Percentiles rank a stretch among this genome's conserved stretches.
phyloP scores from a whole-genome alignment of 2,113 vertebrate species.

The Ammospiza caudacuta region DNA sequence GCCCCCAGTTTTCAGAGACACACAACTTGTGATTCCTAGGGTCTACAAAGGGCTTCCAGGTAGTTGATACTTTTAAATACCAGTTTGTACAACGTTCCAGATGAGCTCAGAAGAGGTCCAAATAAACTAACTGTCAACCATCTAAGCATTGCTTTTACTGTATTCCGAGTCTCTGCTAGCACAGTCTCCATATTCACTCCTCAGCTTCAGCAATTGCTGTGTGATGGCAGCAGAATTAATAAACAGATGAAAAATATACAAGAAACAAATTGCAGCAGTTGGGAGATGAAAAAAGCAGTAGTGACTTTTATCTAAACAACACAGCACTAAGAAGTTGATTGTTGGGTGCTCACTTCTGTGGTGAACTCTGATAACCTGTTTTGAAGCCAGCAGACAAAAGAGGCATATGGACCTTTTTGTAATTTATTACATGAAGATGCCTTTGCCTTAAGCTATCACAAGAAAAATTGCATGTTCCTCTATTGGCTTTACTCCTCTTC shows the following conservation, averaged over 20 bases:
- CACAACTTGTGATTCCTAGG: background rate
- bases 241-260: background rate
- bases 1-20: background rate
- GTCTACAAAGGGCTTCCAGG: background rate
- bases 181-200: background rate
- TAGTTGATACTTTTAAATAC: background rate
- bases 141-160: background rate
- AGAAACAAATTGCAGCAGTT: background rate
- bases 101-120: background rate
- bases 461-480: background rate
- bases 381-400: background rate
- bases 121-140: background rate
- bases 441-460: background rate
- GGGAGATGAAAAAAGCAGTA: background rate
- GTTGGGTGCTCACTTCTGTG: background rate
- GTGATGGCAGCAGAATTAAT: background rate
- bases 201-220: background rate
- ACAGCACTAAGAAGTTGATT: background rate
- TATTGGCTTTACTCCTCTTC: background rate
- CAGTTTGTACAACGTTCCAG: background rate
- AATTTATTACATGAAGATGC: background rate
- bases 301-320: background rate
- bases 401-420: background rate
- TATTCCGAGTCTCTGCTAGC: background rate
- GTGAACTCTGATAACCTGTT: background rate